These are phyloP conservation scores for Musca domestica DNA, from an alignment of 1,140 invertebrate species.

Conservation along the genomic window DNA sequence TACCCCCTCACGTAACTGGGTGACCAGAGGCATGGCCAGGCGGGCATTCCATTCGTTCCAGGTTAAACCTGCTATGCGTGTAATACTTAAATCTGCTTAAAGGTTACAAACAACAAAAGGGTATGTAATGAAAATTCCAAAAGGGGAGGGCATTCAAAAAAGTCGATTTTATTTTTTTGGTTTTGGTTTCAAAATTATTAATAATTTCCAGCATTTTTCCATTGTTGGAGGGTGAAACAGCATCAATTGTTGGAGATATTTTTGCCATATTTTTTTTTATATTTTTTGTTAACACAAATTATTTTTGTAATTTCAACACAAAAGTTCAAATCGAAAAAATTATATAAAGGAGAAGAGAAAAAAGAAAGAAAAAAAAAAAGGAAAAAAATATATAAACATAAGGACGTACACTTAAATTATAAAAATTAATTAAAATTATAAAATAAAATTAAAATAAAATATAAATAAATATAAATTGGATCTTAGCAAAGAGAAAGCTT, in stretches of 20 bases:
- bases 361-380: slow-evolving; percentile 27
- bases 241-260: not conserved
- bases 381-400: slow-evolving; percentile 34
- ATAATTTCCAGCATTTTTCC: not conserved
- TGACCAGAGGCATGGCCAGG: slow-evolving; percentile 59
- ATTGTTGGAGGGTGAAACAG: slow-evolving; percentile 5
- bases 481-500: too few relatives aligned
- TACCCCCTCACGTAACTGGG: slow-evolving; percentile 53
- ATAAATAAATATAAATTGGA: not conserved
- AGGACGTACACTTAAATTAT: slow-evolving; percentile 27
- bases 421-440: not conserved
- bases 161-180: too few relatives aligned
- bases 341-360: slow-evolving; percentile 22
- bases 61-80: slow-evolving; percentile 63
- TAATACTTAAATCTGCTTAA: slow-evolving; percentile 64
- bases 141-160: too few relatives aligned
- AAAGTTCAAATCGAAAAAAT: not conserved
- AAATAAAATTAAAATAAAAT: slow-evolving; percentile 3
- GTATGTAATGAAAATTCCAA: too few relatives aligned
- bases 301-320: slow-evolving; percentile 21
- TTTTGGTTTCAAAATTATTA: slow-evolving; percentile 1
- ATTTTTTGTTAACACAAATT: not conserved
- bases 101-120: too few relatives aligned
- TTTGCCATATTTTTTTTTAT: too few relatives aligned
- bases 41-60: slow-evolving; percentile 66